These are phyloP conservation scores for Volucella bombylans DNA, from an alignment of 2,888 invertebrate genomes.

Conservation along the genomic window DNA sequence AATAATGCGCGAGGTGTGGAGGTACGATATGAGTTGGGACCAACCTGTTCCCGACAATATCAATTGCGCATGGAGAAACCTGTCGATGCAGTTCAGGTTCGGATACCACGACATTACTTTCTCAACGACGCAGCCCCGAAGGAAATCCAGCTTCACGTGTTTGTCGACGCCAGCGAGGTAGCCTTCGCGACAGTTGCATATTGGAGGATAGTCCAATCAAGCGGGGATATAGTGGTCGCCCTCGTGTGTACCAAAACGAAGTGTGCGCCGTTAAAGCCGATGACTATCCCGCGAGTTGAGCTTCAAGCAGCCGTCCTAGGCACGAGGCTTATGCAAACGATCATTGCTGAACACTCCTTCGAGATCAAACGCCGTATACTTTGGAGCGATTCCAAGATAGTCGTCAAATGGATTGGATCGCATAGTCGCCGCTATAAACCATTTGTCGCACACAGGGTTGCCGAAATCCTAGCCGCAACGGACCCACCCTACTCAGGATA, in stretches of 20 bases:
- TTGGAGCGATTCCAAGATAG: too few relatives aligned
- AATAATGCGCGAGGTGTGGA: conserved; percentile 6
- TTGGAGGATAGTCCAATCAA: conserved; percentile 18
- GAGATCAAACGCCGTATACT: too few relatives aligned
- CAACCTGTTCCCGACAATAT: conserved; percentile 2
- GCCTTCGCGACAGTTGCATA: conserved; percentile 32
- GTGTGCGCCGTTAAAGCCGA: conserved; percentile 3
- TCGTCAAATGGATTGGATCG: too few relatives aligned
- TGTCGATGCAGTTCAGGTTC: too few relatives aligned
- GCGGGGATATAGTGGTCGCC: conserved; percentile 19
- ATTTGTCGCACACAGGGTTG: too few relatives aligned
- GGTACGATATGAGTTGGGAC: neutral
- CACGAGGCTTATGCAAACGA: too few relatives aligned
- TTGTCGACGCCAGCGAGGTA: too few relatives aligned
- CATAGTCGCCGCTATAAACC: neutral
- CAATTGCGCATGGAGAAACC: neutral
- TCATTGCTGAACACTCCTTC: too few relatives aligned
- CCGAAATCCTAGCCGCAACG: too few relatives aligned
- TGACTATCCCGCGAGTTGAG: conserved; percentile 21
- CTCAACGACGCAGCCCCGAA: neutral
- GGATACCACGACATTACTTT: neutral
- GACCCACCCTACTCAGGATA: neutral
- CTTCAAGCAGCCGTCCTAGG: conserved; percentile 7
- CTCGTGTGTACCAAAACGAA: conserved; percentile 36
- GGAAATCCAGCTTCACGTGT: conserved; percentile 2